Evolutionary conservation across 2,113 vertebrate species (phyloP).

Genomic region (Oxygymnocypris stewartii): DNA sequence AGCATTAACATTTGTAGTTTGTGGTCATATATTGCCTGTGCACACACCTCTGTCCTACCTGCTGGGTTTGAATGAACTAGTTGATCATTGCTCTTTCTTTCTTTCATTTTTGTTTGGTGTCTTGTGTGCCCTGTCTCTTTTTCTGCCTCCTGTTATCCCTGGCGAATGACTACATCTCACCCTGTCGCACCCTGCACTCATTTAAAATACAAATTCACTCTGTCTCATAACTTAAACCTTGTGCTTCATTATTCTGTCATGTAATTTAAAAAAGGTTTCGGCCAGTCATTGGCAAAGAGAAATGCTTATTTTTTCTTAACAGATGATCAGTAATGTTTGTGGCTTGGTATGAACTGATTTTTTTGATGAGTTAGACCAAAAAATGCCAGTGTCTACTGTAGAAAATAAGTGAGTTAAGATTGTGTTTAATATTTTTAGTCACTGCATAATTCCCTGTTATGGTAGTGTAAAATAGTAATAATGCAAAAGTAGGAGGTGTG

Average conservation of each 20-base stretch:
- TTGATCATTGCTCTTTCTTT: neutral
- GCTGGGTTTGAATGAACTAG: neutral
- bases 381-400: neutral
- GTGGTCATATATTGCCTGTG: slow-evolving; percentile 6
- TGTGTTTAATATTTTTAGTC: neutral
- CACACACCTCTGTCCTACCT: neutral
- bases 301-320: neutral
- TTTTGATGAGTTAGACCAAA: neutral
- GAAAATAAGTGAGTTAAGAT: neutral
- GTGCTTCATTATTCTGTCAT: neutral
- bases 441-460: neutral
- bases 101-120: neutral
- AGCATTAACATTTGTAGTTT: slow-evolving; percentile 6
- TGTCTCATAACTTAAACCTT: neutral
- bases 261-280: neutral
- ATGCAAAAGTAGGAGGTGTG: neutral
- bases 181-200: neutral
- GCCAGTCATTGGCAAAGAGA: neutral
- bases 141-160: slow-evolving; percentile 30
- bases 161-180: slow-evolving; percentile 21
- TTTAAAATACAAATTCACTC: slow-evolving; percentile 44
- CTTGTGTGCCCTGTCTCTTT: neutral
- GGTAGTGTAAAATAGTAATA: neutral
- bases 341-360: neutral
- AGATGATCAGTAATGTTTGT: neutral